These are phyloP conservation scores for Etia nguti DNA, from an alignment of 2,113 vertebrate species.

Conservation along the genomic window DNA sequence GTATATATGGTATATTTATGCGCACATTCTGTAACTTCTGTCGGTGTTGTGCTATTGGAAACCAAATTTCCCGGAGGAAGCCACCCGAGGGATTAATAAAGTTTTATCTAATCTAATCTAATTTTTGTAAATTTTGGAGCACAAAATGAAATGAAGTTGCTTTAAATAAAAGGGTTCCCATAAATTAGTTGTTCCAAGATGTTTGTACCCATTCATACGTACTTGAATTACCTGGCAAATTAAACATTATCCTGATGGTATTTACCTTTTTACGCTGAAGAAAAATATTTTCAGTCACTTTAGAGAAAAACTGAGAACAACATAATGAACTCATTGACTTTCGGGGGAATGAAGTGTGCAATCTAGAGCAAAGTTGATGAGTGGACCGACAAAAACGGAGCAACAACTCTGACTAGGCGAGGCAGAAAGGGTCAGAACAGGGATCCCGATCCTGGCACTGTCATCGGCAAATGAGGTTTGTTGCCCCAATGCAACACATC, in stretches of 20 bases:
- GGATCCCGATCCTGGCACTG: neutral
- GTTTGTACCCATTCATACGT: neutral
- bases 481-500: neutral
- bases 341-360: neutral
- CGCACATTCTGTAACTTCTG: too few species aligned
- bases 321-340: neutral
- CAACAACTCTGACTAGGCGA: neutral
- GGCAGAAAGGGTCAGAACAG: slow-evolving; percentile 2
- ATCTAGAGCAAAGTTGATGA: neutral
- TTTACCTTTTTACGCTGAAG: neutral
- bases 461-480: neutral
- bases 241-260: neutral
- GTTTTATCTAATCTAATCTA: too few species aligned
- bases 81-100: too few species aligned
- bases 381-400: neutral
- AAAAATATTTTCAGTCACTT: neutral
- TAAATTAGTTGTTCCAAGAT: neutral
- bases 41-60: too few species aligned
- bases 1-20: too few species aligned
- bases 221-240: neutral
- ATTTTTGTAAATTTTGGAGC: neutral
- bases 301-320: neutral
- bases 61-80: too few species aligned
- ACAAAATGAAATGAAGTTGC: neutral
- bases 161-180: neutral